Conservation (phyloP, 1,140 invertebrate genomes). For the Agrilus planipennis region DNA sequence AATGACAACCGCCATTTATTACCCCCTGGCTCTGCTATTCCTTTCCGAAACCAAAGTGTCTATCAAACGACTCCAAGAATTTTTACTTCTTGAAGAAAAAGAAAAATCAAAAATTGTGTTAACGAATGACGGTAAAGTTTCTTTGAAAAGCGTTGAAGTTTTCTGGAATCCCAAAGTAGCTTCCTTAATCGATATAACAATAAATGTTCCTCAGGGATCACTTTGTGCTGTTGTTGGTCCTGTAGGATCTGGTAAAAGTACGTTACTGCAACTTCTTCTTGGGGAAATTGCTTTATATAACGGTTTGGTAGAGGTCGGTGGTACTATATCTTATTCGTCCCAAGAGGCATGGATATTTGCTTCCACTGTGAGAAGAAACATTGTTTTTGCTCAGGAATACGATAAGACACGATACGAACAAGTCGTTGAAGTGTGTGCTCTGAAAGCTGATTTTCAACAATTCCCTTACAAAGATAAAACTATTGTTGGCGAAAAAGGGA, state of each 20-base stretch:
- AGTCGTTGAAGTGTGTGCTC: conserved; percentile 53
- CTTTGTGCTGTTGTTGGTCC: conserved; percentile 52
- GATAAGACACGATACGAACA: conserved; percentile 45
- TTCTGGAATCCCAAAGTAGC: conserved; percentile 39
- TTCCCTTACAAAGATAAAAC: conserved; percentile 55
- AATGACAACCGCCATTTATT: conserved; percentile 50
- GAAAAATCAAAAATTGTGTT: conserved; percentile 23
- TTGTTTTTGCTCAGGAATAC: conserved; percentile 50
- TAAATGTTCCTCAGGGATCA: conserved; percentile 1
- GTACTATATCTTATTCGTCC: conserved; percentile 53
- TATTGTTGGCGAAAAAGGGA: conserved; percentile 66
- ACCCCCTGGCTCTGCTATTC: conserved; percentile 58
- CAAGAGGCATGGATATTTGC: conserved; percentile 67
- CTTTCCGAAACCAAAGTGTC: conserved; percentile 54
- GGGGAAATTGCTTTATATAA: conserved; percentile 56
- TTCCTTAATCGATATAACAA: neutral
- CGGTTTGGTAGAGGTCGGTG: conserved; percentile 45
- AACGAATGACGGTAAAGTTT: conserved; percentile 21
- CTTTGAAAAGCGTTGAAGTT: conserved; percentile 40
- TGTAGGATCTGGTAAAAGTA: conserved; percentile 52
- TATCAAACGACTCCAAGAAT: conserved; percentile 50
- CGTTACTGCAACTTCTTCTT: conserved; percentile 63
- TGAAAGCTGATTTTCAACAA: conserved; percentile 54
- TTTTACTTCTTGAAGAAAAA: conserved; percentile 47
- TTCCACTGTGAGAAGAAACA: conserved; percentile 56